Percentiles rank a stretch among this genome's conserved stretches.
Conservation (phyloP, 2,113 vertebrate genomes). For the Brachyhypopomus occidentalis region DNA sequence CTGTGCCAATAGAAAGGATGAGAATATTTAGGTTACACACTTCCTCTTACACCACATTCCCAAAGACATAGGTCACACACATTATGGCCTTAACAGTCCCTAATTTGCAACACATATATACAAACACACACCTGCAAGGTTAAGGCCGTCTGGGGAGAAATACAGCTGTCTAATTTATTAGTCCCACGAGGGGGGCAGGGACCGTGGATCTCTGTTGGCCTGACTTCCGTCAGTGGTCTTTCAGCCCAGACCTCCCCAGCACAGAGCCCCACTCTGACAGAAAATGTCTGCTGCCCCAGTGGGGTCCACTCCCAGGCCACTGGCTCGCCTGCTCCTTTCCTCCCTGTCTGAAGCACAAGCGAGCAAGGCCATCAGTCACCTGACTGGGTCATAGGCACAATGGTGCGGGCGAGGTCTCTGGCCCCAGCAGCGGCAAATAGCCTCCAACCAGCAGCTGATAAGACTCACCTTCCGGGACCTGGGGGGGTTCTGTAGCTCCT, state of each 20-base stretch:
- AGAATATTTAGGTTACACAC: conserved; percentile 74
- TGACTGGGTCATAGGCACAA: conserved; percentile 74
- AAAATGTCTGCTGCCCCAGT: conserved; percentile 52
- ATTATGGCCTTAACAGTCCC: conserved; percentile 68
- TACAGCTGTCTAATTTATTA: conserved; percentile 77
- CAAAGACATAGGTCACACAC: conserved; percentile 74
- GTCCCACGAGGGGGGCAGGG: conserved; percentile 71
- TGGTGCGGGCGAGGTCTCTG: conserved; percentile 69
- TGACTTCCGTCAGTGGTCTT: conserved; percentile 68
- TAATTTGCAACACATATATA: conserved; percentile 70
- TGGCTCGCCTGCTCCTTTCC: conserved; percentile 73
- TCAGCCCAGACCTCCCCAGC: conserved; percentile 50
- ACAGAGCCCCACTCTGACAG: conserved; percentile 46
- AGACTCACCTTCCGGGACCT: conserved; percentile 75
- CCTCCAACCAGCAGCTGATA: conserved; percentile 75
- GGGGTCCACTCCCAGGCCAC: conserved; percentile 57
- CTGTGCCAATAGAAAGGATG: conserved; percentile 64
- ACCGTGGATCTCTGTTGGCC: conserved; percentile 69
- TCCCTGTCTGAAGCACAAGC: conserved; percentile 59
- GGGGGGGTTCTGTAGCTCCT: conserved; percentile 60
- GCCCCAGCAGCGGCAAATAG: conserved; percentile 64
- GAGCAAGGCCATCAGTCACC: conserved; percentile 76
- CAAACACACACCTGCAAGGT: conserved; percentile 79
- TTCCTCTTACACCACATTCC: conserved; percentile 74
- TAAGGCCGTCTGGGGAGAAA: conserved; percentile 73